Evolutionary conservation across 2,888 invertebrate species (phyloP), one percentile per base, ranked within the genome.

Genomic region (Hybos culiciformis): DNA sequence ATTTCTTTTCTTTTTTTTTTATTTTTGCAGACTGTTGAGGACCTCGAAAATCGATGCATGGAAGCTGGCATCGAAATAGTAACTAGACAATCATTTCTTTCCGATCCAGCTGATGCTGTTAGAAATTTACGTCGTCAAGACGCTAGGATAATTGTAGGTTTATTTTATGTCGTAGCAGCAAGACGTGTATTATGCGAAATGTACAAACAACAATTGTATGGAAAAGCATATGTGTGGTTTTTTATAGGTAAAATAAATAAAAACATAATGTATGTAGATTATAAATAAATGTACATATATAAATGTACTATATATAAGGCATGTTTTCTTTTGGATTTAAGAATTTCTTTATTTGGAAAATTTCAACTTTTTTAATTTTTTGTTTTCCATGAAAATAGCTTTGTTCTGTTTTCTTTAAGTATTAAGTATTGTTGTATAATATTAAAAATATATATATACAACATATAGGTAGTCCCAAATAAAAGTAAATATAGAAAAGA

Each of bases 121-220:
- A 75, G 90, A 50, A 97, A 96, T 68, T 72, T 98, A 34, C 74
- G 91, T 49, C 75, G 94, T 39, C 96, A 96, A 65, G 97, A 99
- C 67, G 96, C 97, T 4, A 73, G 98, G 50, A 93, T 99, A 52
- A 93, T 98, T 53, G 92, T 99, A 20, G 98, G 97, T 1, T 73
- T 99, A 42, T 98, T 97, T 71, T 99, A 99, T 70, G 97, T 96
- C 46, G 93, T 92, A 7, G 94, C 94, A 34, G 98, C 98, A 1
- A 73, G 97, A 42, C 74, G 90, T 40, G 97, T 99, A 0, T 80
- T 99, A 17, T 98, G 98, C 65, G 94, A 97, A 68, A 82, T 94
- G 54, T 94, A 88, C 70, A 91, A 88, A 59, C 87, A 93, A 59
- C 80, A 83, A 47, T 72, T 98, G 18, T 97, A 87, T 62, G 98